These are phyloP conservation scores for Barnardius zonarius DNA, from an alignment of 2,113 vertebrate genomes.

Conservation along the genomic window DNA sequence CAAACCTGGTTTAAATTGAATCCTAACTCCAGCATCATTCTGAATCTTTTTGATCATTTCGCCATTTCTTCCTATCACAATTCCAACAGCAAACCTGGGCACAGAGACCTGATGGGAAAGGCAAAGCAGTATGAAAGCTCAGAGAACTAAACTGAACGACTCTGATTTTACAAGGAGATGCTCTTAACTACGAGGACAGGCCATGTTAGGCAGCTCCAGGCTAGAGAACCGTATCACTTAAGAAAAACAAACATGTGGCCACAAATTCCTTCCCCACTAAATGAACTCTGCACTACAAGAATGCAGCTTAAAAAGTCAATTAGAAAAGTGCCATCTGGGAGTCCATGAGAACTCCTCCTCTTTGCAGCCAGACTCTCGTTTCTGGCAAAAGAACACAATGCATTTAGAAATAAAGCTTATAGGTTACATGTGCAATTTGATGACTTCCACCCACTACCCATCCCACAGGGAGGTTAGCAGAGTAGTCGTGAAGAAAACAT, in stretches of 20 bases:
- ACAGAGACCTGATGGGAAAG: conserved; percentile 85
- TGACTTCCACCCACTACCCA: conserved; percentile 37
- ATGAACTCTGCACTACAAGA: conserved; percentile 29
- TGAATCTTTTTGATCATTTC: conserved; percentile 99
- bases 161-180: conserved; percentile 36
- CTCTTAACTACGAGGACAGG: not conserved
- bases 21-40: conserved; percentile 95
- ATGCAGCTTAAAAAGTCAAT: conserved; percentile 31
- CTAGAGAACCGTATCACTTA: not conserved
- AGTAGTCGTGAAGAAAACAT: conserved; percentile 49
- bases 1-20: conserved; percentile 98
- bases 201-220: conserved; percentile 19
- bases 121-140: conserved; percentile 49
- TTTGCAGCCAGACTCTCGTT: conserved; percentile 10
- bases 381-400: not conserved
- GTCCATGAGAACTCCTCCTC: not conserved
- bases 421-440: conserved; percentile 7
- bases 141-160: conserved; percentile 27
- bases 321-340: conserved; percentile 8
- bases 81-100: conserved; percentile 95
- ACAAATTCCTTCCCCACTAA: conserved; percentile 32
- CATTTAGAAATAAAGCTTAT: not conserved
- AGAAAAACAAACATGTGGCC: conserved; percentile 14
- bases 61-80: conserved; percentile 97
- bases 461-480: conserved; percentile 58